phyloP scores from a whole-genome alignment of 2,888 invertebrate genomes.

The Argyresthia albistria region DNA sequence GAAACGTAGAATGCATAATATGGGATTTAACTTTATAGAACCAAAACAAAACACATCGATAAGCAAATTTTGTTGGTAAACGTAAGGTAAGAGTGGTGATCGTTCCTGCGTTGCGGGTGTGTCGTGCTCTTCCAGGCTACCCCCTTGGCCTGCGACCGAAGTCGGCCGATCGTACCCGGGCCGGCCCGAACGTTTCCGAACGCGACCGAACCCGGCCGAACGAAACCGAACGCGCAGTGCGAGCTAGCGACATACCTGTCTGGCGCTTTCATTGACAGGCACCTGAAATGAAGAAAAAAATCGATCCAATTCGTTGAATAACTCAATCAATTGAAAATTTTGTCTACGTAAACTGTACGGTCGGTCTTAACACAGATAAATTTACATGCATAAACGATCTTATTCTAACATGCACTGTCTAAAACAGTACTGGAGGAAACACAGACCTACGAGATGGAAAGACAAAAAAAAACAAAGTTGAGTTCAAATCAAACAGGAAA shows the following conservation, averaged over 20 bases:
- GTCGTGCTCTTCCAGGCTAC: conserved; percentile 69
- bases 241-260: conserved; percentile 76
- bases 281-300: conserved; percentile 81
- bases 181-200: conserved; percentile 56
- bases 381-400: conserved; percentile 49
- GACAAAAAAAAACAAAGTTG: neutral
- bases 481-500: neutral
- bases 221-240: conserved; percentile 58
- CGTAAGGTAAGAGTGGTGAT: conserved; percentile 55
- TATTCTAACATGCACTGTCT: conserved; percentile 7
- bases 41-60: conserved; percentile 61
- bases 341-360: conserved; percentile 21
- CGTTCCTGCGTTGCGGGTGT: conserved; percentile 66
- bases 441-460: too few relatives aligned
- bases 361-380: conserved; percentile 58
- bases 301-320: conserved; percentile 76
- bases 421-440: neutral
- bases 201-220: conserved; percentile 61
- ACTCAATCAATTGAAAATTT: conserved; percentile 58
- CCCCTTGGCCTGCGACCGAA: conserved; percentile 54
- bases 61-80: conserved; percentile 61
- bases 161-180: conserved; percentile 29
- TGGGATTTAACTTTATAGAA: conserved; percentile 25
- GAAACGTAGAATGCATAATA: neutral
- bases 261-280: conserved; percentile 83